Conservation (phyloP, 2,888 invertebrate species). For the Melanchra persicariae region DNA sequence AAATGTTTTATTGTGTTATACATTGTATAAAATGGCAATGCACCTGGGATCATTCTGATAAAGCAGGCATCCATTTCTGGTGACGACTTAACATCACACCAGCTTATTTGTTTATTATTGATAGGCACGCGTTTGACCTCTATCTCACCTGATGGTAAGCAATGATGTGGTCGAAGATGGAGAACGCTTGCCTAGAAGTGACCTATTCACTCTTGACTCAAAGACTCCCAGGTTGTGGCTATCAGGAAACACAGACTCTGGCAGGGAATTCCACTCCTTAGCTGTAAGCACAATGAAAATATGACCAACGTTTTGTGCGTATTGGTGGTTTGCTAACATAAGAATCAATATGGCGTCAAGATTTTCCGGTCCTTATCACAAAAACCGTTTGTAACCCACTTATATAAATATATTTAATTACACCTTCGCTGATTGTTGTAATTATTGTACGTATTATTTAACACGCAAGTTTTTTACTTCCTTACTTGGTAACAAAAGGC, state of each 20-base stretch:
- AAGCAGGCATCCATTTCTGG: background rate
- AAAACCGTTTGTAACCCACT: slow-evolving; percentile 30
- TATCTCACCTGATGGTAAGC: background rate
- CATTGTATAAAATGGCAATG: background rate
- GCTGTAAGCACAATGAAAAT: background rate
- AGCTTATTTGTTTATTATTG: background rate
- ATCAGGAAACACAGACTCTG: background rate
- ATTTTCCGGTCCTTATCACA: slow-evolving; percentile 1
- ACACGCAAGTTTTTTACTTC: slow-evolving; percentile 24
- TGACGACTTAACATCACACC: background rate
- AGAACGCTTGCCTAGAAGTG: no score
- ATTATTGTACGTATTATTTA: slow-evolving; percentile 31
- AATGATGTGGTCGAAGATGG: no score
- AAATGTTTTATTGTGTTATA: no score
- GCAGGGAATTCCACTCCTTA: background rate
- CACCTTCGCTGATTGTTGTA: slow-evolving; percentile 3
- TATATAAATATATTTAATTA: slow-evolving; percentile 39
- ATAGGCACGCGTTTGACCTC: no score
- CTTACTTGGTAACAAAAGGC: slow-evolving; percentile 14
- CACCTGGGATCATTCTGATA: no score
- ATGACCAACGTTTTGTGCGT: background rate
- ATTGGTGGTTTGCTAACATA: background rate
- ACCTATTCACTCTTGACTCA: background rate
- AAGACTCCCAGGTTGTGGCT: background rate
- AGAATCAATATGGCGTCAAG: background rate